Conservation (phyloP, 2,888 invertebrate species). For the Thelaira solivaga region DNA sequence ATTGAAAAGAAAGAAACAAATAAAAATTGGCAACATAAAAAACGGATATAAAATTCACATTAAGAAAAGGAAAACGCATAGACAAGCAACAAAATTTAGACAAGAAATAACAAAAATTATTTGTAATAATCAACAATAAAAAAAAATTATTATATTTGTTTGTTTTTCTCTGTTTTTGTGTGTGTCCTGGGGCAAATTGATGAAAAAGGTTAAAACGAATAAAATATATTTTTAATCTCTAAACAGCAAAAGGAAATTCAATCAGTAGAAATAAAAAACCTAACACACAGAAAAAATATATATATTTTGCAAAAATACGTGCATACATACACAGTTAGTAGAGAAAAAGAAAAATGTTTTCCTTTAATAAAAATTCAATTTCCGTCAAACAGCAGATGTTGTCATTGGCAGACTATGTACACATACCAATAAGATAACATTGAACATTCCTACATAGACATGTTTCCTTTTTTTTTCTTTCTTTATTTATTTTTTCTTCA, state of each 20-base stretch:
- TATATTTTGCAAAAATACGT: background rate
- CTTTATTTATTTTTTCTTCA: background rate
- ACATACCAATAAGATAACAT: no score
- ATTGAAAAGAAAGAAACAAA: constrained; percentile 13
- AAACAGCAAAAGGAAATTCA: constrained; percentile 51
- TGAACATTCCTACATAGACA: no score
- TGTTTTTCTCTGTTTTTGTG: background rate
- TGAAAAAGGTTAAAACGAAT: constrained; percentile 28
- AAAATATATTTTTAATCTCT: constrained; percentile 13
- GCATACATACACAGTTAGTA: no score
- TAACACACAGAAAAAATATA: constrained; percentile 18
- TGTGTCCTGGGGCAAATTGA: background rate
- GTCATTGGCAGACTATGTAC: constrained; percentile 49
- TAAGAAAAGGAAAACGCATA: background rate
- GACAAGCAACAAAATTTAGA: constrained; percentile 21
- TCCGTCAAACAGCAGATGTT: constrained; percentile 72
- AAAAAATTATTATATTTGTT: background rate
- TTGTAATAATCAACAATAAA: constrained; percentile 34
- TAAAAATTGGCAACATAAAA: background rate
- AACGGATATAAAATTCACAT: constrained; percentile 15
- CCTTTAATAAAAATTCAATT: constrained; percentile 75
- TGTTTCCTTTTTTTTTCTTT: no score
- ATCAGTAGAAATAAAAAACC: constrained; percentile 51
- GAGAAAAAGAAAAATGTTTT: constrained; percentile 70
- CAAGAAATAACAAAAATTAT: constrained; percentile 20